Percentiles rank a stretch among this genome's conserved stretches.
Conservation (phyloP, 2,888 invertebrate genomes). For the Taenaris catops region DNA sequence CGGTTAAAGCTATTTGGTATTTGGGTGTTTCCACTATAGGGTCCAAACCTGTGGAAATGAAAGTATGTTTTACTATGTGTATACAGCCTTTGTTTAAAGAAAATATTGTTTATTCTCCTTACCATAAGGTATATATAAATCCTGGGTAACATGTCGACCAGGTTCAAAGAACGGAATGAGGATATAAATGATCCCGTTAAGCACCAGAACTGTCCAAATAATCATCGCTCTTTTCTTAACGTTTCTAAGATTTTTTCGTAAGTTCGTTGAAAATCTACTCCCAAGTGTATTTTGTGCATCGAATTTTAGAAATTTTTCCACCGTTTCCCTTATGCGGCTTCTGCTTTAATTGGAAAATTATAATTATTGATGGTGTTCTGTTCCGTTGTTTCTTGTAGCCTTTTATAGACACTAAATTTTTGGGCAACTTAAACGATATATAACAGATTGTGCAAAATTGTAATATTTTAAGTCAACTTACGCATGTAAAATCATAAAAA, state of each 20-base stretch:
- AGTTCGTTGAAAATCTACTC: conserved; percentile 35
- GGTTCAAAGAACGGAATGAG: conserved; percentile 32
- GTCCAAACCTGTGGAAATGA: conserved; percentile 38
- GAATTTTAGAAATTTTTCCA: conserved; percentile 30
- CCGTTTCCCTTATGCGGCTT: conserved; percentile 30
- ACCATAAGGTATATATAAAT: conserved; percentile 37
- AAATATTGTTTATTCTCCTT: too few relatives aligned
- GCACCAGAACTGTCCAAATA: conserved; percentile 41
- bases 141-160: conserved; percentile 39
- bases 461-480: too few relatives aligned
- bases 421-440: too few relatives aligned
- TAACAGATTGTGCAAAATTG: too few relatives aligned
- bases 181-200: conserved; percentile 36
- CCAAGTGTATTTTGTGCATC: conserved; percentile 30
- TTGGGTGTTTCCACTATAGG: conserved; percentile 46
- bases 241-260: conserved; percentile 29
- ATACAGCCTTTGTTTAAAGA: background rate
- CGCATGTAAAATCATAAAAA: conserved; percentile 37
- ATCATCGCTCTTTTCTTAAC: conserved; percentile 42
- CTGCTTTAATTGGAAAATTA: conserved; percentile 27
- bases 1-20: conserved; percentile 37
- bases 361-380: background rate
- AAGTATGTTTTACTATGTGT: background rate
- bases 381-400: too few relatives aligned
- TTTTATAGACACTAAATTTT: too few relatives aligned